phyloP scores from a whole-genome alignment of 1,140 invertebrate species.

The Caenorhabditis latens region DNA sequence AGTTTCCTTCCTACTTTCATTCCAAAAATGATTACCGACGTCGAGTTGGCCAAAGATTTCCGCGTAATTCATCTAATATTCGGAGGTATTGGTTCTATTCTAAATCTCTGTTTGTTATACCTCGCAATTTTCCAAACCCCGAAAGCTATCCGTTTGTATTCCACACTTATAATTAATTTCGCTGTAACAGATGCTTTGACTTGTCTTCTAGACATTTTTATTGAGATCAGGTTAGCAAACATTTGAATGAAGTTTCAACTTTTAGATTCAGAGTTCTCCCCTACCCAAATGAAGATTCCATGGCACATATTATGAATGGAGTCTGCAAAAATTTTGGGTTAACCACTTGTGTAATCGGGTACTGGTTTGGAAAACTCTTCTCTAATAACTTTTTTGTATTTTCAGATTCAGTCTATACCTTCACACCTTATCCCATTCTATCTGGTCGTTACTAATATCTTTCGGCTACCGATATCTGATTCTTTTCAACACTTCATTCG shows the following conservation, averaged over 20 bases:
- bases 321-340: background rate
- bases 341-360: background rate
- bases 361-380: background rate
- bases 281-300: background rate
- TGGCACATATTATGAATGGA: constrained; percentile 23
- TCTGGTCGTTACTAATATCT: background rate
- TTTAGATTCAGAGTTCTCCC: constrained; percentile 6
- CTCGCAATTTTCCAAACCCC: background rate
- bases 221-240: background rate
- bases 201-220: background rate
- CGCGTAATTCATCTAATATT: background rate
- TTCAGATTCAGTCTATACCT: constrained; percentile 8
- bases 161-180: background rate
- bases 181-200: background rate
- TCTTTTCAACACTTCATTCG: background rate
- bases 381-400: background rate
- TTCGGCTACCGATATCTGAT: constrained; percentile 16
- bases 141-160: background rate
- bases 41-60: background rate
- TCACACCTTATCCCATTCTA: background rate
- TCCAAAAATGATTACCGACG: background rate
- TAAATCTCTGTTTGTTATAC: background rate
- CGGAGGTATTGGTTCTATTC: background rate
- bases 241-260: too few species aligned
- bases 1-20: background rate